Evolutionary conservation across 2,113 vertebrate genomes (phyloP).

Genomic region (Heterotilapia buettikoferi): DNA sequence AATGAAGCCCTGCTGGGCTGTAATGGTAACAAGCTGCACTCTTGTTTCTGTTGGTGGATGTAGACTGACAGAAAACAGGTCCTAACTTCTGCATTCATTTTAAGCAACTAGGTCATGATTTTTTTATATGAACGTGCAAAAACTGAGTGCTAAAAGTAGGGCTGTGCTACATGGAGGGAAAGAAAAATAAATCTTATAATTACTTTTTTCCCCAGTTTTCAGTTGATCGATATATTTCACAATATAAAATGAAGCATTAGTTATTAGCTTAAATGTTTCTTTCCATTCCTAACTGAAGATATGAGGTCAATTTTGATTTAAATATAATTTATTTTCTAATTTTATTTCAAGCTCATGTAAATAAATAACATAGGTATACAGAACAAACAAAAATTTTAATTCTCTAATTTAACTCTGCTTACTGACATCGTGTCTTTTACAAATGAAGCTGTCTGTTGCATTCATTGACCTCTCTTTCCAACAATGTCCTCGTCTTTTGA

Average conservation of each 20-base stretch:
- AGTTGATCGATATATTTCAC: neutral
- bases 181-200: neutral
- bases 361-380: neutral
- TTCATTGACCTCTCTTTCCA: neutral
- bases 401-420: neutral
- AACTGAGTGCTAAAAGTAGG: rapidly evolving
- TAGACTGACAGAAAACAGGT: neutral
- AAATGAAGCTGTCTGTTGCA: neutral
- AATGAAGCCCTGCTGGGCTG: neutral
- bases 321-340: neutral
- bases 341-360: neutral
- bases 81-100: neutral
- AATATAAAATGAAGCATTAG: neutral
- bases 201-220: rapidly evolving
- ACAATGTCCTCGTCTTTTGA: neutral
- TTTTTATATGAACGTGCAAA: neutral
- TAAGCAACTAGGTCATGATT: neutral
- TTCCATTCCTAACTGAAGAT: neutral
- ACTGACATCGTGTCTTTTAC: rapidly evolving
- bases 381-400: neutral
- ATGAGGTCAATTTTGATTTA: neutral
- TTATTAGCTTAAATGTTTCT: neutral
- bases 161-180: rapidly evolving
- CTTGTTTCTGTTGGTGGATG: neutral
- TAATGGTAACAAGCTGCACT: neutral